A percentile compares a stretch with the other conserved stretches of the same genome.
Conservation (phyloP, 2,113 vertebrate genomes). For the Gopherus flavomarginatus region DNA sequence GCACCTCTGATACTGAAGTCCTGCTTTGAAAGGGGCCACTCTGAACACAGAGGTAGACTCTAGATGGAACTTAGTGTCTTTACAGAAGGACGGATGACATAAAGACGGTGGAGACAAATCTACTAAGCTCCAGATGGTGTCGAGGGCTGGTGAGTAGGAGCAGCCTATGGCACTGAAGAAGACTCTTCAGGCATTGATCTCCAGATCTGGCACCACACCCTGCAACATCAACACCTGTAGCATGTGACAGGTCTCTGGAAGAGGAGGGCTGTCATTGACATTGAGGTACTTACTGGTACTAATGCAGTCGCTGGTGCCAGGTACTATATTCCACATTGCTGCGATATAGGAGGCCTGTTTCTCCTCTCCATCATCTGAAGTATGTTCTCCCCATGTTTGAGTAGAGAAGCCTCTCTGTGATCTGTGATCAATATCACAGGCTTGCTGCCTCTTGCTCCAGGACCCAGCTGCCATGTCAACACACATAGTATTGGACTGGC, state of each 20-base stretch:
- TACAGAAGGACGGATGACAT: neutral
- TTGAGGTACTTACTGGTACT: neutral
- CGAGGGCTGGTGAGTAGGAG: neutral
- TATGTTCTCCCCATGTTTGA: neutral
- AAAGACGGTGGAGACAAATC: neutral
- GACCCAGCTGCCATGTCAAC: neutral
- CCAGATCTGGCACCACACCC: neutral
- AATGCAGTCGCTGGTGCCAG: neutral
- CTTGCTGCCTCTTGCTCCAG: neutral
- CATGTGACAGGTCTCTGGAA: neutral
- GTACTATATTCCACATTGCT: neutral
- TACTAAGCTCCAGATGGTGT: neutral
- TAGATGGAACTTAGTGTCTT: neutral
- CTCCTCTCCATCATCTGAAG: neutral
- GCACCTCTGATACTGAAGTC: neutral
- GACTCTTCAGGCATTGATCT: neutral
- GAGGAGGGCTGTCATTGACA: neutral
- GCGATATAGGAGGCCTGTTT: neutral
- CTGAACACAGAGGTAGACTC: neutral
- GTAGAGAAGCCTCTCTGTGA: neutral
- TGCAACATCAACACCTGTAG: neutral
- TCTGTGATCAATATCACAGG: neutral
- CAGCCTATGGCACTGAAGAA: neutral
- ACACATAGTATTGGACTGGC: neutral
- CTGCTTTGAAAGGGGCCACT: neutral